Conservation (phyloP, 2,888 invertebrate genomes). For the Dorcus hopei region DNA sequence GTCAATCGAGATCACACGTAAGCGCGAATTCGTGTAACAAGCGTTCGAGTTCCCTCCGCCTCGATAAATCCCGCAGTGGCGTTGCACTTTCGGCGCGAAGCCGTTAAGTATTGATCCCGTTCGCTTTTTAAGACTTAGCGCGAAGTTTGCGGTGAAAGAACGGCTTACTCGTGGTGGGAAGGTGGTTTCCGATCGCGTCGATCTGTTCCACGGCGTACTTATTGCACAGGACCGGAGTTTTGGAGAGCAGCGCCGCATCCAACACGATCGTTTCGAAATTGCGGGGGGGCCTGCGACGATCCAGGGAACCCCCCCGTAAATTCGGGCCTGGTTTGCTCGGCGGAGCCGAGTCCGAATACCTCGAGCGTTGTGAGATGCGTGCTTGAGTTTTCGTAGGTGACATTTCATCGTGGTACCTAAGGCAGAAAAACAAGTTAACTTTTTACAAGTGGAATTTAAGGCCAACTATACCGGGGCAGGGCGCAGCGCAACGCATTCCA, state of each 20-base stretch:
- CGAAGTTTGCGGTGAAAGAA: too few species aligned
- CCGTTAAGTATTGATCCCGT: too few species aligned
- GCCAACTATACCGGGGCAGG: too few species aligned
- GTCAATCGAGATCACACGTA: too few species aligned
- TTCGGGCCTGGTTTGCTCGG: slow-evolving; percentile 12
- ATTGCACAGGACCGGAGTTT: slow-evolving; percentile 66
- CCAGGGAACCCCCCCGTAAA: slow-evolving; percentile 40
- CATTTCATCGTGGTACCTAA: slow-evolving; percentile 41
- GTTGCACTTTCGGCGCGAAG: too few species aligned
- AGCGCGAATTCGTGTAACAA: too few species aligned
- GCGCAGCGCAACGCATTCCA: too few species aligned
- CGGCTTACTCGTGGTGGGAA: slow-evolving; percentile 5
- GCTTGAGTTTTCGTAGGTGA: slow-evolving; percentile 33
- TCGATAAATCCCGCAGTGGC: too few species aligned
- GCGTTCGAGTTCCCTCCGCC: too few species aligned
- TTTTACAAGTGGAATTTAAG: too few species aligned
- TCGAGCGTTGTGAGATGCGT: slow-evolving; percentile 42
- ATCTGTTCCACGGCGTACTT: slow-evolving; percentile 61
- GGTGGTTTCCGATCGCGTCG: slow-evolving; percentile 40
- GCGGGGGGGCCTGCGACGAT: slow-evolving; percentile 36
- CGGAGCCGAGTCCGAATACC: slow-evolving; percentile 41
- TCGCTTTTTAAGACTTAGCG: too few species aligned
- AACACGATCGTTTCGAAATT: slow-evolving; percentile 38
- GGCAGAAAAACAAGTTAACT: background rate
- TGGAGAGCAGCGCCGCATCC: slow-evolving; percentile 46